Evolutionary conservation across 2,888 invertebrate genomes (phyloP).

Genomic region (Heliconius charithonia): DNA sequence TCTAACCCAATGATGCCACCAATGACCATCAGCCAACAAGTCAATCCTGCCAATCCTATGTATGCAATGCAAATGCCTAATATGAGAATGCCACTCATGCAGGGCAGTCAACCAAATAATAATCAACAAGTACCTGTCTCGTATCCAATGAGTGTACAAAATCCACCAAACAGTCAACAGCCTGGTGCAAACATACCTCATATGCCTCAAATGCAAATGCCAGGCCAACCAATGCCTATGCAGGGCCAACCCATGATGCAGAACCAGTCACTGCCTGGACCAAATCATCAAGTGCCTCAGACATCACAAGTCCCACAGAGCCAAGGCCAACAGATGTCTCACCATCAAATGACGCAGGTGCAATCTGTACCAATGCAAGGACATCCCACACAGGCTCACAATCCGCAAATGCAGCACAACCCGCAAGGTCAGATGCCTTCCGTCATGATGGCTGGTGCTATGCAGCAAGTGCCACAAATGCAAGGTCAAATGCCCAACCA

Average conservation of each 20-base stretch:
- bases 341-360: conserved; percentile 53
- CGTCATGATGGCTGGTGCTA: conserved; percentile 40
- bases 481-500: conserved; percentile 53
- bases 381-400: conserved; percentile 55
- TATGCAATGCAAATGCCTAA: conserved; percentile 73
- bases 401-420: conserved; percentile 60
- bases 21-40: conserved; percentile 62
- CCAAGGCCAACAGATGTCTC: conserved; percentile 56
- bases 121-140: conserved; percentile 65
- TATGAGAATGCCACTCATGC: conserved; percentile 74
- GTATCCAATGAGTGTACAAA: conserved; percentile 65
- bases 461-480: conserved; percentile 52
- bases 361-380: conserved; percentile 59
- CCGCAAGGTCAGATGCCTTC: conserved; percentile 54
- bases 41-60: conserved; percentile 68
- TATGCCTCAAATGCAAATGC: conserved; percentile 62
- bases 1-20: conserved; percentile 58
- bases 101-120: conserved; percentile 61
- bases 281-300: conserved; percentile 57
- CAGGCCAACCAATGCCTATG: conserved; percentile 55
- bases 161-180: conserved; percentile 61
- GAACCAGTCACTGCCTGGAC: conserved; percentile 56
- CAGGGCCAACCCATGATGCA: conserved; percentile 51
- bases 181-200: conserved; percentile 59
- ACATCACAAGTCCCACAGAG: conserved; percentile 47